Evolutionary conservation across 1,140 invertebrate genomes (phyloP).

Genomic region (Leptopilina clavipes): DNA sequence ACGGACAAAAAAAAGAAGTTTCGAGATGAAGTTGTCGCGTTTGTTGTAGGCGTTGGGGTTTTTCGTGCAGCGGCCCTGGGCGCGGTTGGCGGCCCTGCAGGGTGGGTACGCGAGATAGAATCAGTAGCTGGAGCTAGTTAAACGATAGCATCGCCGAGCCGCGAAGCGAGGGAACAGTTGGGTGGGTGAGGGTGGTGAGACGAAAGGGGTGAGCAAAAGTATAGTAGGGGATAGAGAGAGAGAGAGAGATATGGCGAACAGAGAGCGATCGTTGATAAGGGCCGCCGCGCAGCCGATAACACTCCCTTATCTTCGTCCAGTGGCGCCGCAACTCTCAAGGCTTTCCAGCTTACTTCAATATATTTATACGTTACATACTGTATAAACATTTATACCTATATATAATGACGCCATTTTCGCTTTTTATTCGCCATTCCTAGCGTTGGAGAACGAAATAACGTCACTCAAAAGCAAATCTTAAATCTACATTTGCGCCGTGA

Average conservation of each 20-base stretch:
- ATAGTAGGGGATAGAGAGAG: slow-evolving; percentile 35
- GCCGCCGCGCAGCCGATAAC: slow-evolving; percentile 71
- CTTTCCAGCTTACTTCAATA: slow-evolving; percentile 59
- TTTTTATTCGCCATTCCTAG: slow-evolving; percentile 50
- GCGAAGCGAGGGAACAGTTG: slow-evolving; percentile 66
- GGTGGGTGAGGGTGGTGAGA: slow-evolving; percentile 45
- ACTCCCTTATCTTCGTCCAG: slow-evolving; percentile 74
- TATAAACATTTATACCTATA: slow-evolving; percentile 35
- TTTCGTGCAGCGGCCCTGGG: slow-evolving; percentile 65
- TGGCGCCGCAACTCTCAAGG: slow-evolving; percentile 75
- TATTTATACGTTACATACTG: slow-evolving; percentile 13
- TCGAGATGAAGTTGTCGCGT: slow-evolving; percentile 23
- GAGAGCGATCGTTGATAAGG: slow-evolving; percentile 72
- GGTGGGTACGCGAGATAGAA: slow-evolving; percentile 73
- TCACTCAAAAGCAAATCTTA: slow-evolving; percentile 38
- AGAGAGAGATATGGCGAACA: slow-evolving; percentile 47
- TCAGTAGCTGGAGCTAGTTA: slow-evolving; percentile 76
- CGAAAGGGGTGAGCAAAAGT: slow-evolving; percentile 41
- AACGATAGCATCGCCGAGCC: slow-evolving; percentile 72
- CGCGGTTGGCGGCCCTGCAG: slow-evolving; percentile 67
- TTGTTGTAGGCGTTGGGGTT: not conserved
- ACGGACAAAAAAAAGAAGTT: not conserved
- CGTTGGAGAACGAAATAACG: slow-evolving; percentile 24
- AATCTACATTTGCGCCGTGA: slow-evolving; percentile 1
- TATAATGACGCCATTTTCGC: slow-evolving; percentile 43